phyloP scores from a whole-genome alignment of 2,888 invertebrate genomes.

The Strigamia maritima region DNA sequence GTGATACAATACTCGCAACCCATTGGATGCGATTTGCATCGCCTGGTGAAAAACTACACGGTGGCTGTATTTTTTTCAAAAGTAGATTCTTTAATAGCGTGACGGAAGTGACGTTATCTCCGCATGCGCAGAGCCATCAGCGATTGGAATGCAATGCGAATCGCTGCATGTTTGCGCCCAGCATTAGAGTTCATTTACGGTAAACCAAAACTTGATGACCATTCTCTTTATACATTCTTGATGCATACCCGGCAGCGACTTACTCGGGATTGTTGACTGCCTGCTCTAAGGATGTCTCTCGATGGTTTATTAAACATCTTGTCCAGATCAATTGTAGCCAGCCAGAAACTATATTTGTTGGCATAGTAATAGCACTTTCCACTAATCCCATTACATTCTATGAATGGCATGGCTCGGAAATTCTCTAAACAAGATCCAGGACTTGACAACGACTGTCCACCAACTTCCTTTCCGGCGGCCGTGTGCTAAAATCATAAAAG shows the following conservation, averaged over 20 bases:
- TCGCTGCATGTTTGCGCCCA: no score
- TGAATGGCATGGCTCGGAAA: constrained; percentile 96
- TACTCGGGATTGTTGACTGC: no score
- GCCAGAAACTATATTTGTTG: constrained; percentile 97
- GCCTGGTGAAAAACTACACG: no score
- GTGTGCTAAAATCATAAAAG: constrained; percentile 73
- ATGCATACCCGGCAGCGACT: constrained; percentile 86
- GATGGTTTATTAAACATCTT: constrained; percentile 82
- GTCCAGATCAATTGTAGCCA: constrained; percentile 82
- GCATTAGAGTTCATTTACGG: constrained; percentile 14
- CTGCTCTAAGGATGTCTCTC: constrained; percentile 87
- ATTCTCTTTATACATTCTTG: constrained; percentile 53
- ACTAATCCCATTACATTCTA: constrained; percentile 95
- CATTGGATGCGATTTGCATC: no score
- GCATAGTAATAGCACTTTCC: constrained; percentile 93
- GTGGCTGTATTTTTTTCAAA: no score
- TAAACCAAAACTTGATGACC: background rate
- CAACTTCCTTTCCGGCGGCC: constrained; percentile 93
- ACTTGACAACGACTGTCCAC: no score
- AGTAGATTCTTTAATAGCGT: no score
- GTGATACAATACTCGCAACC: no score
- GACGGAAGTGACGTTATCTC: no score
- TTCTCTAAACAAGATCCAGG: constrained; percentile 94
- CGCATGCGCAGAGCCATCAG: no score
- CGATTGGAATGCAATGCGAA: no score